These are phyloP conservation scores for Aphrophora alni DNA, from an alignment of 2,888 invertebrate genomes.

Conservation along the genomic window DNA sequence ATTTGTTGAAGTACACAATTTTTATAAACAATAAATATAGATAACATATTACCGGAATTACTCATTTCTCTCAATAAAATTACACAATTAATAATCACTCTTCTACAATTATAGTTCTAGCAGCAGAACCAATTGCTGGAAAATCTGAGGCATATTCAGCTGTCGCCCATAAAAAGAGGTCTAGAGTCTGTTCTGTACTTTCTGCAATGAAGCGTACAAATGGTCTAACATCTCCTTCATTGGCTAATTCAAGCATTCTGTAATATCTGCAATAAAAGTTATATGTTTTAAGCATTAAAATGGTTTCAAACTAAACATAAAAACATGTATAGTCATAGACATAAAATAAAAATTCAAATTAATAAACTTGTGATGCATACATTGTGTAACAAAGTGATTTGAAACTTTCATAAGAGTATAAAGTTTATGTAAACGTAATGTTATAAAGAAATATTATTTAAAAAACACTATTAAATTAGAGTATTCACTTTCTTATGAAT, in stretches of 20 bases:
- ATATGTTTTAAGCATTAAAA: background rate
- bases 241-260: slow-evolving; percentile 87
- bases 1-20: background rate
- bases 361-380: no score
- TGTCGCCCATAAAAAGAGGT: slow-evolving; percentile 85
- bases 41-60: background rate
- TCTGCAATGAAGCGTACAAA: slow-evolving; percentile 96
- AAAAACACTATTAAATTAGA: no score
- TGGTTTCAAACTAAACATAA: background rate
- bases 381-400: no score
- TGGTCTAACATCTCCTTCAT: slow-evolving; percentile 93
- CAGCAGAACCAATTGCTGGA: slow-evolving; percentile 40
- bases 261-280: slow-evolving; percentile 68
- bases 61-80: background rate
- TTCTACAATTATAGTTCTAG: slow-evolving; percentile 29
- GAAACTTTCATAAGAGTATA: no score
- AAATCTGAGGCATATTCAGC: slow-evolving; percentile 63
- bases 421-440: no score
- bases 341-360: no score
- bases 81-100: background rate
- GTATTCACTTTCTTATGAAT: no score
- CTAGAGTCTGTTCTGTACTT: slow-evolving; percentile 87
- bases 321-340: no score
- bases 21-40: background rate
- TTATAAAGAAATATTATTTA: no score